phyloP scores from a whole-genome alignment of 2,888 invertebrate species.

The Perdita meconis region DNA sequence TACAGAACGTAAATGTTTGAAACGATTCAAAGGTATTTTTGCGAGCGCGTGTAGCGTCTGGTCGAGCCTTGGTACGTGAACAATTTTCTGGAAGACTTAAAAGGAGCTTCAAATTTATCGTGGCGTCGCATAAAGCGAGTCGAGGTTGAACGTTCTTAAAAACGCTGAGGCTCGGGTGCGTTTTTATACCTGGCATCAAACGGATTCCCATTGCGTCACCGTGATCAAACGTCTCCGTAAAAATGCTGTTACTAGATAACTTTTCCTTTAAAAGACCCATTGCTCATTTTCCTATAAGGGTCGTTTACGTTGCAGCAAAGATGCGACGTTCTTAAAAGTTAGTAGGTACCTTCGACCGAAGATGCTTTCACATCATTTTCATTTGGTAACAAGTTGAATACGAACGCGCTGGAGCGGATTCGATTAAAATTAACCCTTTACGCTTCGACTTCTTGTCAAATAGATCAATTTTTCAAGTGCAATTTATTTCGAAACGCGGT shows the following conservation, averaged over 20 bases:
- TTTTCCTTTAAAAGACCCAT: not conserved
- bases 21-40: too few species aligned
- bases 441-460: too few species aligned
- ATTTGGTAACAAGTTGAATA: not conserved
- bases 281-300: not conserved
- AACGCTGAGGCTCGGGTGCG: slow-evolving; percentile 15
- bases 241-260: not conserved
- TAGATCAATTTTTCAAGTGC: too few species aligned
- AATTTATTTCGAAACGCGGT: too few species aligned
- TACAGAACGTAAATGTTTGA: too few species aligned
- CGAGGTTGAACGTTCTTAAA: slow-evolving; percentile 21
- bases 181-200: slow-evolving; percentile 23
- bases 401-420: too few species aligned
- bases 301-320: not conserved
- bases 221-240: not conserved
- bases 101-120: slow-evolving; percentile 29
- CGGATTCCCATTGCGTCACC: not conserved
- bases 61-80: slow-evolving; percentile 7
- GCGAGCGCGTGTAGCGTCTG: slow-evolving; percentile 10
- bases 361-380: not conserved
- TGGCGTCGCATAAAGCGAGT: not conserved
- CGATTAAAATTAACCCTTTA: too few species aligned
- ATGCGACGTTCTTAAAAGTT: not conserved
- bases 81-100: slow-evolving; percentile 11
- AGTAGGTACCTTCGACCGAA: not conserved